Conservation (phyloP, 2,888 invertebrate genomes). For the Apamea monoglypha region DNA sequence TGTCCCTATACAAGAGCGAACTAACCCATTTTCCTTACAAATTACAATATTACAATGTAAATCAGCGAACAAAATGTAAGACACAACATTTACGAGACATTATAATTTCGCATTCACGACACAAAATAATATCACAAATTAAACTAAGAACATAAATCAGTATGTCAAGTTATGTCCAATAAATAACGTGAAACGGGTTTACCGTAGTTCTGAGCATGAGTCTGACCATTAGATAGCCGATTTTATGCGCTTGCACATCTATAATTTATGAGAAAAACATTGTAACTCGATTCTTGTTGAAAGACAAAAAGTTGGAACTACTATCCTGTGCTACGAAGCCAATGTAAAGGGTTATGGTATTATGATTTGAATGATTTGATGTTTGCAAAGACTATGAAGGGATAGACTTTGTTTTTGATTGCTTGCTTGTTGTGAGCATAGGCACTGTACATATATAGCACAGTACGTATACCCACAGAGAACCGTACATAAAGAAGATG, state of each 20-base stretch:
- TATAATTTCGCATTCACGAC: slow-evolving; percentile 56
- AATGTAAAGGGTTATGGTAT: slow-evolving; percentile 22
- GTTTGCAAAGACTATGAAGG: slow-evolving; percentile 38
- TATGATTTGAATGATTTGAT: slow-evolving; percentile 44
- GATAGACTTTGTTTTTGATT: background rate
- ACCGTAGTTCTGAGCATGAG: slow-evolving; percentile 47
- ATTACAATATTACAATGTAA: slow-evolving; percentile 63
- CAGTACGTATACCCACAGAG: too few relatives aligned
- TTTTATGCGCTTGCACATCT: slow-evolving; percentile 59
- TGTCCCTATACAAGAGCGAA: slow-evolving; percentile 14
- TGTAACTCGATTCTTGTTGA: slow-evolving; percentile 62
- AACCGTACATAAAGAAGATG: background rate
- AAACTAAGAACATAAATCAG: slow-evolving; percentile 59
- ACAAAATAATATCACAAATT: slow-evolving; percentile 65
- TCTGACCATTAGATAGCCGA: slow-evolving; percentile 58
- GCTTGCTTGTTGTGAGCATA: background rate
- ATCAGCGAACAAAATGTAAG: slow-evolving; percentile 50
- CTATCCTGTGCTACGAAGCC: slow-evolving; percentile 43
- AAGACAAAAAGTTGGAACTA: slow-evolving; percentile 58
- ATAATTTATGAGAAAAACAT: slow-evolving; percentile 65
- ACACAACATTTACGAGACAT: slow-evolving; percentile 61
- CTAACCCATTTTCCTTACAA: slow-evolving; percentile 52
- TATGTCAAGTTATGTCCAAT: slow-evolving; percentile 57
- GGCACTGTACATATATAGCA: background rate
- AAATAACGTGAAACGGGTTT: slow-evolving; percentile 58